These are phyloP conservation scores for Melierax canorus DNA, from an alignment of 2,113 vertebrate species.

Conservation along the genomic window DNA sequence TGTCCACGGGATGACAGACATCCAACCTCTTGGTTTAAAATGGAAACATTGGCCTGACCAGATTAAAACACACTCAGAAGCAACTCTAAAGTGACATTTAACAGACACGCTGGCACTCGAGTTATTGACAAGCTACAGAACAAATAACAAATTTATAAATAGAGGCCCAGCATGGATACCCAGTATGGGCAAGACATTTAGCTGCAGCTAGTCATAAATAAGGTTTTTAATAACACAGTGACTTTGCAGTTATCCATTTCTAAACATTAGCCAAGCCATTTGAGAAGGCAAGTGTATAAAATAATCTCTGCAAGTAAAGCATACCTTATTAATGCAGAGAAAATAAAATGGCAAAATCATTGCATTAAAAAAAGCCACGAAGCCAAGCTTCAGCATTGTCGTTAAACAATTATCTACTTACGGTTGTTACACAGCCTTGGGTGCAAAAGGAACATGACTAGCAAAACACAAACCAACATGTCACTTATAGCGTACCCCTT, in stretches of 20 bases:
- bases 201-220: slow-evolving; percentile 3
- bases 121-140: slow-evolving; percentile 45
- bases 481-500: neutral
- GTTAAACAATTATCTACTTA: neutral
- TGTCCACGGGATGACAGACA: neutral
- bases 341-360: neutral
- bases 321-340: neutral
- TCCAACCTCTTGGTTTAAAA: neutral
- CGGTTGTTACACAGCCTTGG: neutral
- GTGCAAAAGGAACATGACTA: neutral
- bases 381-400: neutral
- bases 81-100: slow-evolving; percentile 18
- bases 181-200: neutral
- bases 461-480: neutral
- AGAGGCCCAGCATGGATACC: neutral
- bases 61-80: neutral
- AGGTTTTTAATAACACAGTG: neutral
- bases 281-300: neutral
- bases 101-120: neutral
- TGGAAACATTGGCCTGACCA: neutral
- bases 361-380: neutral
- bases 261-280: neutral
- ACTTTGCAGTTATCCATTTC: neutral
- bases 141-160: slow-evolving; percentile 52
- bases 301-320: neutral